Base-by-base conservation (phyloP, 2,797 vertebrate genomes). In the Anabas testudineus region DNA sequence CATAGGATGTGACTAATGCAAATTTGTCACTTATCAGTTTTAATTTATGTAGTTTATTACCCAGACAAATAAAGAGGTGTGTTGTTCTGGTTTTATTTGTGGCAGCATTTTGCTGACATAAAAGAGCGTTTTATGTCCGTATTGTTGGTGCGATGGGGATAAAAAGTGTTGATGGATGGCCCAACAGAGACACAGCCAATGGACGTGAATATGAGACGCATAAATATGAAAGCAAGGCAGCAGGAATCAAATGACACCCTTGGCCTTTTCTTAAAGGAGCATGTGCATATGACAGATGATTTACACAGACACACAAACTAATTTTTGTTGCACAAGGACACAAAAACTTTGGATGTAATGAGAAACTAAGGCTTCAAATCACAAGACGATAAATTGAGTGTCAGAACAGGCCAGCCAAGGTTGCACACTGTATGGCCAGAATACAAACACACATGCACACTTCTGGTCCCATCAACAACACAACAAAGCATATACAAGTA, bases 131-230 rank as follows among this genome's bases (percentile, higher is more conserved):
- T 97, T 97, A 97, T 96, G 94, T 95, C 94, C 94, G 94, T 95
- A 89, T 95, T 96, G 96, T 95, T 95, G 95, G 92, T 94, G 94
- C 91, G 94, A 93, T 88, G 95, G 96, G 96, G 94, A 97, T 96
- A 96, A 96, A 96, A 97, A 95, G 94, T 96, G 91, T 95, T 98
- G 97, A 98, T 97, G 94, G 95, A 97, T 97, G 91, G 96, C 84
- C 89, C 95, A 94, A 94, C 93, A 71, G 95, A 97, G 96, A 95
- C 95, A 94, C 94, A 94, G 95, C 95, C 95, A 96, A 95, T 95
- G 95, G 90, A 96, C 93, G 94, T 96, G 95, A 96, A 97, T 96
- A 98, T 97, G 96, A 97, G 96, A 95, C 93, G 94, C 96, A 97
- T 98, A 98, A 98, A 98, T 98, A 98, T 96, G 96, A 96, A 96